These are phyloP conservation scores for Hucho hucho DNA, from an alignment of 2,113 vertebrate genomes.

Conservation along the genomic window DNA sequence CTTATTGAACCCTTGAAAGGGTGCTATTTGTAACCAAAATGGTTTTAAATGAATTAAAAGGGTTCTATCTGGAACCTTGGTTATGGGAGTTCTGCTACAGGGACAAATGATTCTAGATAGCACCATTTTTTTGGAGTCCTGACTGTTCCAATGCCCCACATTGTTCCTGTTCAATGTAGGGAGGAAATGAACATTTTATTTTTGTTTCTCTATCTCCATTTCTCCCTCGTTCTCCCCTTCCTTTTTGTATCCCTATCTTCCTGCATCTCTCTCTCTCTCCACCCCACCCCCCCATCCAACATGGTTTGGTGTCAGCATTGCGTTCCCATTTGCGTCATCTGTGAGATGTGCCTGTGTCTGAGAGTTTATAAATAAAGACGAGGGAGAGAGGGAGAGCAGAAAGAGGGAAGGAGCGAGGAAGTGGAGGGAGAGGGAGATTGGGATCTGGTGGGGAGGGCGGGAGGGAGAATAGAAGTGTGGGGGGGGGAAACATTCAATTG, in stretches of 20 bases:
- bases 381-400: constrained; percentile 48
- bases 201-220: not conserved
- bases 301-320: constrained; percentile 29
- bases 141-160: too few species aligned
- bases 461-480: too few species aligned
- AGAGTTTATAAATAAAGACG: constrained; percentile 77
- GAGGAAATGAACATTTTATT: not conserved
- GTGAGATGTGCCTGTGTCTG: constrained; percentile 61
- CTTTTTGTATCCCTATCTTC: not conserved
- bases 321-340: constrained; percentile 70
- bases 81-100: too few species aligned
- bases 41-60: too few species aligned
- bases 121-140: too few species aligned
- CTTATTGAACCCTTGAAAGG: too few species aligned
- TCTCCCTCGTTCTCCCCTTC: not conserved
- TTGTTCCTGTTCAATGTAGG: too few species aligned
- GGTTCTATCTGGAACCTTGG: too few species aligned
- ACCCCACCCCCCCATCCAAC: not conserved
- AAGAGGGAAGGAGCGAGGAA: constrained; percentile 17
- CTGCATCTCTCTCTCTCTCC: constrained; percentile 17
- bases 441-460: too few species aligned
- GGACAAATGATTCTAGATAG: too few species aligned
- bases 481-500: not conserved
- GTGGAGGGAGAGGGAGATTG: not conserved
- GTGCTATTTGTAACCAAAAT: too few species aligned